phyloP scores from a whole-genome alignment of 2,797 vertebrate species.

The Sebastes baramenuke region DNA sequence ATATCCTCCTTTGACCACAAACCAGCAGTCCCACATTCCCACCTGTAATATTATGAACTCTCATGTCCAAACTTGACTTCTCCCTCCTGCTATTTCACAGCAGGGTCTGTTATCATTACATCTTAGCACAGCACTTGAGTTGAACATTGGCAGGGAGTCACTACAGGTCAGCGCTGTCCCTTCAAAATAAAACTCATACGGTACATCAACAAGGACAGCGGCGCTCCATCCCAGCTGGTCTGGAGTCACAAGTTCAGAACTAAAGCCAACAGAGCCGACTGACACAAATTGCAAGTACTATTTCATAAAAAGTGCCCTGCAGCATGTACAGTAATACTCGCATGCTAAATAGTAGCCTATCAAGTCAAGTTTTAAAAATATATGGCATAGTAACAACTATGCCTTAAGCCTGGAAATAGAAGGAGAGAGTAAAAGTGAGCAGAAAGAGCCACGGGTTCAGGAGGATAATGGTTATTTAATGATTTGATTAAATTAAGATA shows the following conservation, averaged over 20 bases:
- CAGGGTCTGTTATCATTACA: conserved; percentile 30
- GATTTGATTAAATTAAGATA: too few relatives aligned
- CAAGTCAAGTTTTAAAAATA: too few relatives aligned
- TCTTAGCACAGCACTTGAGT: conserved; percentile 19
- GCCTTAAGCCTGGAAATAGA: not conserved
- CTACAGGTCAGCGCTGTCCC: conserved; percentile 32
- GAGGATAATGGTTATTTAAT: too few relatives aligned
- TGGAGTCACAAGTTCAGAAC: conserved; percentile 12
- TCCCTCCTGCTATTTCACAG: conserved; percentile 46
- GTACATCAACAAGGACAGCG: conserved; percentile 3
- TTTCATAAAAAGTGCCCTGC: not conserved
- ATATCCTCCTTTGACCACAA: not conserved
- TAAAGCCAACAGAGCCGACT: not conserved
- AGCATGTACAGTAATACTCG: not conserved
- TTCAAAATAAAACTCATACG: conserved; percentile 9
- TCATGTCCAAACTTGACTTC: conserved; percentile 8
- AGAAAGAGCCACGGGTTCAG: too few relatives aligned
- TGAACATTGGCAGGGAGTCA: conserved; percentile 20
- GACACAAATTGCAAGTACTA: not conserved
- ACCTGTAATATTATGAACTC: conserved; percentile 34
- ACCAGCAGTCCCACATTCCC: conserved; percentile 1
- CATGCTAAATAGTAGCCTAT: not conserved
- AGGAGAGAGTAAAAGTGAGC: not conserved
- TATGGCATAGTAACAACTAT: not conserved
- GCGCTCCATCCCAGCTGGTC: conserved; percentile 10